Evolutionary conservation across 2,797 vertebrate genomes (phyloP), one percentile per base, ranked within the genome.

Genomic region (Microchirus variegatus): DNA sequence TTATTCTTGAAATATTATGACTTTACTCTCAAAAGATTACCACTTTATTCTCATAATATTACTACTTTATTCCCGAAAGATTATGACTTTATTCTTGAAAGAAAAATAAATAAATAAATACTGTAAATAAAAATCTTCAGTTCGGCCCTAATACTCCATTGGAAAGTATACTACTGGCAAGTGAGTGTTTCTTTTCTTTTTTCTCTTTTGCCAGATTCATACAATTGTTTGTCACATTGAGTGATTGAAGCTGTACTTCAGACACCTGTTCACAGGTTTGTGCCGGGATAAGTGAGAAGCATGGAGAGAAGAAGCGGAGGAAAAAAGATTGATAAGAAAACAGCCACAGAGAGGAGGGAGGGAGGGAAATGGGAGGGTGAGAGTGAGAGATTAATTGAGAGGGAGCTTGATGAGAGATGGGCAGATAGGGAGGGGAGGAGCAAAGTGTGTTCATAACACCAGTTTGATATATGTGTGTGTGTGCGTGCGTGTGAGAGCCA

Each of bases 381-480:
- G 48, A 60, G 60, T 11, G 9, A 53, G 59, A 54, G 85, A 82
- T 87, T 79, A 78, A 87, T 75, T 63, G 65, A 75, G 53, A 66
- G 56, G 57, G 56, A 31, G 59, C 47, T 9, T 10, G 58, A 67
- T 79, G 67, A 82, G 71, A 81, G 82, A 78, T 78, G 66, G 68
- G 66, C 53, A 42, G 78, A 64, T 69, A 71, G 15, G 47, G 16
- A 45, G 54, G 41, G 57, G 52, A 56, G 61, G 48, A 49, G 36
- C 12, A 50, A 67, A 49, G 62, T 67, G 70, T 64, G 63, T 63
- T 57, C 16, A 4, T 12, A 10, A 43, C 2, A 40, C 38, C 11
- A 35, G 37, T 26, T 37, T 16, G 10, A 12, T 49, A 40, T 71
- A 51, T 77, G 47, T 56, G 48, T 50, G 26, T 31, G 26, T 31